A percentile compares a stretch with the other conserved stretches of the same genome.
Evolutionary conservation across 2,797 vertebrate species (phyloP).

Genomic region (Euthynnus affinis): DNA sequence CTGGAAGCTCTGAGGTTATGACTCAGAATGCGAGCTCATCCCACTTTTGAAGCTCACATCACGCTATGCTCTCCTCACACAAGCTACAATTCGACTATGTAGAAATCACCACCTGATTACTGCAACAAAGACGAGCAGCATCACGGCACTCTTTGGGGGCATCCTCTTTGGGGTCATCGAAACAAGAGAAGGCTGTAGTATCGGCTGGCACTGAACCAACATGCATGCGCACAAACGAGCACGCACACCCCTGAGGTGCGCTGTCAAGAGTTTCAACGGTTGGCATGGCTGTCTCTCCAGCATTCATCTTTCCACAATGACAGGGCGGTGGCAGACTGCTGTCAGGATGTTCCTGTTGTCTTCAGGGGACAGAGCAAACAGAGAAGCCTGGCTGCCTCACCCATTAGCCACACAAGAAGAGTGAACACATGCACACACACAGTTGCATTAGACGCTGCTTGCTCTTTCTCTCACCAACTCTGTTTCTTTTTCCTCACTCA

Average conservation of each 20-base stretch:
- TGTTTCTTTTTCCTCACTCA: neutral
- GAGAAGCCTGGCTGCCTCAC: conserved; percentile 46
- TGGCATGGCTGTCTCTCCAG: conserved; percentile 45
- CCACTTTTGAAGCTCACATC: conserved; percentile 28
- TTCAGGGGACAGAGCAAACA: conserved; percentile 55
- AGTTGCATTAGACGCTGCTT: conserved; percentile 4
- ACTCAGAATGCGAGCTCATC: conserved; percentile 58
- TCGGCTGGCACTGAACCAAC: conserved; percentile 24
- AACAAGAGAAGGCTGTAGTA: conserved; percentile 53
- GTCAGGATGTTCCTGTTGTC: conserved; percentile 59
- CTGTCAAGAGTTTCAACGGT: conserved; percentile 26
- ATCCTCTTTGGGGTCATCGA: conserved; percentile 39
- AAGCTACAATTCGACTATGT: conserved; percentile 12
- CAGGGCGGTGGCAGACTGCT: conserved; percentile 53
- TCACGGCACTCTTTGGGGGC: conserved; percentile 44
- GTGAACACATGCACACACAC: conserved; percentile 28
- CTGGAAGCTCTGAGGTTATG: conserved; percentile 34
- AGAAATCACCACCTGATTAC: conserved; percentile 55
- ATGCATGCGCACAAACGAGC: neutral
- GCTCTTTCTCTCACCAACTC: neutral
- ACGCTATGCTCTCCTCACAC: conserved; percentile 19
- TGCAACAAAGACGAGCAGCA: conserved; percentile 25
- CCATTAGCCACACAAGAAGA: conserved; percentile 47
- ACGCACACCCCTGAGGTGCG: conserved; percentile 27
- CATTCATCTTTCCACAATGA: conserved; percentile 47